Evolutionary conservation across 2,888 invertebrate genomes (phyloP), one percentile per base, ranked within the genome.

Genomic region (Parnassius glacialis): DNA sequence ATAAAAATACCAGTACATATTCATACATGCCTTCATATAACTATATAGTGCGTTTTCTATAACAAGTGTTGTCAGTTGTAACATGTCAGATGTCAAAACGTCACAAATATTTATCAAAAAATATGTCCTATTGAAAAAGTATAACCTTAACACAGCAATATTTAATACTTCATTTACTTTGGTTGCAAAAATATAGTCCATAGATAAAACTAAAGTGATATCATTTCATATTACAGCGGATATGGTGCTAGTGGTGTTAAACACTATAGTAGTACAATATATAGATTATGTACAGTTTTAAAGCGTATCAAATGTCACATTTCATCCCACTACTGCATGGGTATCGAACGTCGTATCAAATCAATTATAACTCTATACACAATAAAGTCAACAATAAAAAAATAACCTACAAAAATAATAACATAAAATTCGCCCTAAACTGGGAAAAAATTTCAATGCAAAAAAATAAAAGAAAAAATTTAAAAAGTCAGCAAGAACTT

Each of bases 81-180:
- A 56, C 25, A 25, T 50, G 3, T 16, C 13, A 48, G 9, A 48
- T 48, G 13, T 13, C n/a, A 3, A 12, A 45, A 48, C 10, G 13
- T 48, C 48, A 48, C 12, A 55, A 55, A 47, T 13, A n/a, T 34
- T 34, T 25, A 13, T 47, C 16, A 7, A 56, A 61, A 69, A 79
- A 78, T 83, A 80, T 83, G 78, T 75, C 70, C 71, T 73, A 71
- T 72, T 85, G 85, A 87, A 87, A 88, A 87, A 86, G 16, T 13
- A 13, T 13, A 48, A 13, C 48, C 34, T 34, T 7, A 34, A 9
- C 13, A 48, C 13, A 48, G 13, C n/a, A 48, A 34, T 48, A 9
- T 13, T 13, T 48, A 48, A 48, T 13, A 48, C 48, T 78, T 81
- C 76, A 76, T 83, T 81, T 73, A 74, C 79, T 88, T 88, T 88